Evolutionary conservation across 2,113 vertebrate species (phyloP), one percentile per base, ranked within the genome.

Genomic region (Lates calcarifer): DNA sequence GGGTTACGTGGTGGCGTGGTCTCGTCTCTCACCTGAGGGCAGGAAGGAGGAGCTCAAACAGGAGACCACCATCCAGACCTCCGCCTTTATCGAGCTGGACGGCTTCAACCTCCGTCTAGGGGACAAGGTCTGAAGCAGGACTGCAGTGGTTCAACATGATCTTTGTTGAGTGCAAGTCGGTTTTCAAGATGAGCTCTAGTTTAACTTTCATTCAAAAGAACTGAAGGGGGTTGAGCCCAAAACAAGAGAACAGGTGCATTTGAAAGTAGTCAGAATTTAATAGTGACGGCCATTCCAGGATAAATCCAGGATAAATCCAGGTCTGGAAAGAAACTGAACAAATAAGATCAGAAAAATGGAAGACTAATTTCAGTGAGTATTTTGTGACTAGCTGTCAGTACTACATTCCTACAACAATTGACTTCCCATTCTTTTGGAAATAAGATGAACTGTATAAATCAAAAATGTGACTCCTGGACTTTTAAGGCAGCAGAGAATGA

Each of bases 71-170:
- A 66, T 98, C 82, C 95, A 93, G 83, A 83, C 91, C 0, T 94
- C 94, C 37, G 96, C 96, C 45, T 88, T 95, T 31, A 95, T 98
- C 22, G 97, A 99, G 83, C 82, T 98, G 83, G 97, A 98, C 56
- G 97, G 97, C 11, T 95, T 98, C 89, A 98, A 96, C 56, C 28
- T 98, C 31, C 95, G 96, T 77, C 95, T 98, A 47, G 97, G 97
- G 89, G 97, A 99, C 84, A 96, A 88, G 93, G 97, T 99, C 93
- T 39, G 78, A 53, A 37, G 51, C 15, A 11, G 29, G 57, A 18
- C 22, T 35, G 14, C 10, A 15, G 26, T 29, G 15, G 29, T 17
- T 33, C 5, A 22, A 58, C 37, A 1, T 22, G 24, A 47, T 9
- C 13, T 56, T 31, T 37, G 47, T 33, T 31, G 14, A 24, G 1